Conservation (phyloP, 2,113 vertebrate genomes). For the Rhinolophus ferrumequinum region DNA sequence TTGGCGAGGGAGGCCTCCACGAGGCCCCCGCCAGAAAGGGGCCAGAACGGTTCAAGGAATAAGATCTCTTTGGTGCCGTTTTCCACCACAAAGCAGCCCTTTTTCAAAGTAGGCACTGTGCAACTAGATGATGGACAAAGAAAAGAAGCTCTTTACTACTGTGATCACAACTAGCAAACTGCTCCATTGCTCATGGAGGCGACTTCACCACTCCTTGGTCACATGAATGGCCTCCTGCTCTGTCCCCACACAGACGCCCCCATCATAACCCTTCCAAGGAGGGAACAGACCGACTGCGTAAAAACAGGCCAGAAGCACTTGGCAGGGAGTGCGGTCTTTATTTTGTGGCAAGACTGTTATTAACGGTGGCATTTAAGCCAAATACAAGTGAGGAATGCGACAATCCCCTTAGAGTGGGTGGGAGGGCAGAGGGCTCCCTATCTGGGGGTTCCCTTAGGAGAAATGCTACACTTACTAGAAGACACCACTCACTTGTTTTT, state of each 20-base stretch:
- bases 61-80: background rate
- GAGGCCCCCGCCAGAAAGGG: background rate
- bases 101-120: background rate
- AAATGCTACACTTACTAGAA: background rate
- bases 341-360: background rate
- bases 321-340: background rate
- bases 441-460: background rate
- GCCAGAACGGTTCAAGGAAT: background rate
- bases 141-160: background rate
- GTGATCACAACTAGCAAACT: accelerated
- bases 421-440: background rate
- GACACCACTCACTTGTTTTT: background rate
- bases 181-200: background rate
- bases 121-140: background rate
- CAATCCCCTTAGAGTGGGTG: background rate
- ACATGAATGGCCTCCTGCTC: background rate
- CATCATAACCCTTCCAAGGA: background rate
- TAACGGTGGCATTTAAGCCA: background rate
- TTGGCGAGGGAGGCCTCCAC: background rate
- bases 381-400: background rate
- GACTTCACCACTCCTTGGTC: background rate
- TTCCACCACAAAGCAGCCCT: background rate
- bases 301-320: background rate
- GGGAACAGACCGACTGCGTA: background rate
- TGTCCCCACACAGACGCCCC: background rate